Percentiles rank a stretch among this genome's conserved stretches.
Conservation (phyloP, 30 jellyfish, hydroid and myxozoan genomes). For the Rhopilema esculentum region DNA sequence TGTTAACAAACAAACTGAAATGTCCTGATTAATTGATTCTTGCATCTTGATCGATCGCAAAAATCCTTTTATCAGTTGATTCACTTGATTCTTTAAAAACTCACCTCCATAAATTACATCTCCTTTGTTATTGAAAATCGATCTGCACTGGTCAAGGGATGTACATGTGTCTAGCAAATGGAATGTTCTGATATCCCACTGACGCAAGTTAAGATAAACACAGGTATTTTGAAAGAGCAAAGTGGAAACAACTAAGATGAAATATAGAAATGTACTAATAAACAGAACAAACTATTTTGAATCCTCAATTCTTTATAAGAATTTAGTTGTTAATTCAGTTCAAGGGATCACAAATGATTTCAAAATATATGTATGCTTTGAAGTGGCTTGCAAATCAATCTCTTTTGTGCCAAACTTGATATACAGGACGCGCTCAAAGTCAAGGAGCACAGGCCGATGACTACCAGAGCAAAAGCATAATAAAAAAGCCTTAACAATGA, state of each 20-base stretch:
- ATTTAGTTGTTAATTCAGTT: too few species aligned
- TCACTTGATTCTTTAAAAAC: background rate
- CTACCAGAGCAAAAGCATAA: too few species aligned
- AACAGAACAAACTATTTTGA: background rate
- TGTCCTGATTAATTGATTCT: too few species aligned
- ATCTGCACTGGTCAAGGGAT: conserved; percentile 88
- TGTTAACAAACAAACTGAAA: background rate
- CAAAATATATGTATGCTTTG: background rate
- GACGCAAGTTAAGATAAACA: conserved; percentile 14
- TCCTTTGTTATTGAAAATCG: conserved; percentile 77
- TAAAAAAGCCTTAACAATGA: too few species aligned
- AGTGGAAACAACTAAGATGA: too few species aligned
- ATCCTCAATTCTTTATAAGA: background rate
- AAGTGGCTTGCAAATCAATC: too few species aligned
- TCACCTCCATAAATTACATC: conserved; percentile 88
- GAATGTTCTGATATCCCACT: conserved; percentile 97
- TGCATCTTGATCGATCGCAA: too few species aligned
- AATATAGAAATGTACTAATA: too few species aligned
- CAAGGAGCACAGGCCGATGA: too few species aligned
- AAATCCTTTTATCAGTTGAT: too few species aligned
- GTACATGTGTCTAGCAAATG: conserved; percentile 88
- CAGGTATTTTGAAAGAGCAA: background rate
- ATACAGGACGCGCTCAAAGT: too few species aligned
- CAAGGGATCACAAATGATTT: background rate
- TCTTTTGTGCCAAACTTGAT: too few species aligned